These are phyloP conservation scores for Byasa hedistus DNA, from an alignment of 2,888 invertebrate genomes.

Conservation along the genomic window DNA sequence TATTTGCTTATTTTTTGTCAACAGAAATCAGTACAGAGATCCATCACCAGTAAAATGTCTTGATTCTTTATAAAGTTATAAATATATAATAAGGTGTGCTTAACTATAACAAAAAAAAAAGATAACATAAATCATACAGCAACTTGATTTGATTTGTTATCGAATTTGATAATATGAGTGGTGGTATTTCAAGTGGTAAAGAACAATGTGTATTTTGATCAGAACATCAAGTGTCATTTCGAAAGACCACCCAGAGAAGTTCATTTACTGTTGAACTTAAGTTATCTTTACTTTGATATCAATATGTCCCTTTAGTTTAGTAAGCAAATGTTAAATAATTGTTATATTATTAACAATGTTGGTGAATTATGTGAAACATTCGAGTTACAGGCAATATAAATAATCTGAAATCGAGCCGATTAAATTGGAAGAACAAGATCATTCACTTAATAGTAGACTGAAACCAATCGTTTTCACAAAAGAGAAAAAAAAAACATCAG, in stretches of 20 bases:
- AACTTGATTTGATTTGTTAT: neutral
- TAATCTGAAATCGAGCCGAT: too few relatives aligned
- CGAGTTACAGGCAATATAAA: too few relatives aligned
- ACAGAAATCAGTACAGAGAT: too few relatives aligned
- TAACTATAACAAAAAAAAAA: neutral
- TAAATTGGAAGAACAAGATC: too few relatives aligned
- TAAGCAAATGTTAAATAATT: neutral
- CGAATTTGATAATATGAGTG: neutral
- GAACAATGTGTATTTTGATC: conserved; percentile 32
- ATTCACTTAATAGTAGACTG: too few relatives aligned
- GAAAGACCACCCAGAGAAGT: conserved; percentile 21
- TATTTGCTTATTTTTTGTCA: too few relatives aligned
- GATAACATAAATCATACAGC: too few relatives aligned
- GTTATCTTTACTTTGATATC: conserved; percentile 6
- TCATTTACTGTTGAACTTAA: conserved; percentile 16
- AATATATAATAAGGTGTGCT: neutral
- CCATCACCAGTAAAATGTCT: too few relatives aligned
- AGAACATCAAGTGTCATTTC: conserved; percentile 12
- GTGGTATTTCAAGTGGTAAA: conserved; percentile 31
- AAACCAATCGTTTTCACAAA: too few relatives aligned
- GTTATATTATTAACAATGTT: too few relatives aligned
- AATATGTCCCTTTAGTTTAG: neutral
- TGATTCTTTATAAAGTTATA: conserved; percentile 21
- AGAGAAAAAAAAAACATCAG: too few relatives aligned
- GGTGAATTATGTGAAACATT: too few relatives aligned